phyloP scores from a whole-genome alignment of 1,140 invertebrate species.

The Caenorhabditis brenneri region DNA sequence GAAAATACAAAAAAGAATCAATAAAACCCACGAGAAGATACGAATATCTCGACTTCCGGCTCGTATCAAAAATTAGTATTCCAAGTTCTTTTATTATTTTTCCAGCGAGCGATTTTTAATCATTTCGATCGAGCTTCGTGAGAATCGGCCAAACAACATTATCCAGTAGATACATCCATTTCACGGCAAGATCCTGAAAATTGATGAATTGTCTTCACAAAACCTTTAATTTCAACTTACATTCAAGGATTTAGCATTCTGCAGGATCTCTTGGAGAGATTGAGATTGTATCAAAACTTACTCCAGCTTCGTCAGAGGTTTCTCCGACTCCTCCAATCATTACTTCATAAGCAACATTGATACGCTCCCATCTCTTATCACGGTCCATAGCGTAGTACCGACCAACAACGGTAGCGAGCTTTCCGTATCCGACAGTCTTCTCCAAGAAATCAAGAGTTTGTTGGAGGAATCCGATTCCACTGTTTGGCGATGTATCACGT shows the following conservation, averaged over 20 bases:
- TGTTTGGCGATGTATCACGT: constrained; percentile 73
- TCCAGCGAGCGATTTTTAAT: not conserved
- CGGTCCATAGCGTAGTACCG: constrained; percentile 75
- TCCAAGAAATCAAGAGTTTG: constrained; percentile 65
- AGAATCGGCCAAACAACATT: not conserved
- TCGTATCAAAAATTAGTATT: not conserved
- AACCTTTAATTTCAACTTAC: not conserved
- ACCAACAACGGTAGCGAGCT: constrained; percentile 72
- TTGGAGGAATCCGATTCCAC: constrained; percentile 70
- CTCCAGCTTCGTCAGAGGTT: constrained; percentile 19
- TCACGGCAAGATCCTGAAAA: not conserved
- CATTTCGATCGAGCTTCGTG: not conserved
- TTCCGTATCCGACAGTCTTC: constrained; percentile 69
- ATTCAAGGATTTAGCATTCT: not conserved
- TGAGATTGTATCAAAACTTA: too few relatives aligned
- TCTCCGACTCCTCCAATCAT: constrained; percentile 72
- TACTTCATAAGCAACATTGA: constrained; percentile 74
- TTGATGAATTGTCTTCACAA: not conserved
- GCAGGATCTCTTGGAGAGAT: constrained; percentile 14
- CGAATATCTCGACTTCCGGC: not conserved
- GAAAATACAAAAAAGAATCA: not conserved
- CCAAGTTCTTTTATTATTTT: not conserved
- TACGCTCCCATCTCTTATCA: constrained; percentile 73
- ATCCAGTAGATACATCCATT: constrained; percentile 6
- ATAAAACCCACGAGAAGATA: not conserved